Percentiles rank a stretch among this genome's conserved stretches.
These are phyloP conservation scores for Dinothrombium tinctorium DNA, from an alignment of 1,140 invertebrate species.

Conservation along the genomic window DNA sequence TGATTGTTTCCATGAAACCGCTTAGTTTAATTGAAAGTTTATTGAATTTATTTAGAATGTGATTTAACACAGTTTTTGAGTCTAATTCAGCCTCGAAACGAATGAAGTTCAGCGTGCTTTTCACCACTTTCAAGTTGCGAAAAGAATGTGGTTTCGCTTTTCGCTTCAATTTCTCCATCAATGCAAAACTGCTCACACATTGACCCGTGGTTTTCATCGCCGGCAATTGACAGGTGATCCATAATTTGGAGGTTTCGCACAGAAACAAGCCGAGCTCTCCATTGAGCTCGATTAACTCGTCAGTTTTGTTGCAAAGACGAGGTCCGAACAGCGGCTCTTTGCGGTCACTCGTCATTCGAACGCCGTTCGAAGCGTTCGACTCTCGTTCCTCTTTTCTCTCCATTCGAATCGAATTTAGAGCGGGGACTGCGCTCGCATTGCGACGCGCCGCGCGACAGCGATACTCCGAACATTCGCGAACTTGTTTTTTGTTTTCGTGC, in stretches of 20 bases:
- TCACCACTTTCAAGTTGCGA: constrained; percentile 47
- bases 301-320: neutral
- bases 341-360: too few relatives aligned
- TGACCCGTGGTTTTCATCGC: constrained; percentile 51
- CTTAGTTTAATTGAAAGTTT: constrained; percentile 48
- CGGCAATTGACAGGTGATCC: constrained; percentile 70
- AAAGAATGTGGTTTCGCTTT: constrained; percentile 65
- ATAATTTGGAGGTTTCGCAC: constrained; percentile 64
- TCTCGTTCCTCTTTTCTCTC: too few relatives aligned
- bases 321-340: too few relatives aligned
- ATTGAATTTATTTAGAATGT: constrained; percentile 45
- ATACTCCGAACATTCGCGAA: too few relatives aligned
- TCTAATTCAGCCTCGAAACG: constrained; percentile 38
- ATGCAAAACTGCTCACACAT: constrained; percentile 75
- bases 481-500: too few relatives aligned
- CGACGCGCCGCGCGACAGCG: too few relatives aligned
- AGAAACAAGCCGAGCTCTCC: constrained; percentile 54
- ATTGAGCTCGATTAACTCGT: constrained; percentile 35
- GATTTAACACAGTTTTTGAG: constrained; percentile 25
- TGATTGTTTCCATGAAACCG: constrained; percentile 52
- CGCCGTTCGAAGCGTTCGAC: too few relatives aligned
- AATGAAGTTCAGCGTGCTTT: constrained; percentile 71
- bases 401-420: too few relatives aligned
- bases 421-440: too few relatives aligned
- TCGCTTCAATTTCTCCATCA: constrained; percentile 69